Evolutionary conservation across 1,140 invertebrate genomes (phyloP), one percentile per base, ranked within the genome.

Genomic region (Halesus radiatus): DNA sequence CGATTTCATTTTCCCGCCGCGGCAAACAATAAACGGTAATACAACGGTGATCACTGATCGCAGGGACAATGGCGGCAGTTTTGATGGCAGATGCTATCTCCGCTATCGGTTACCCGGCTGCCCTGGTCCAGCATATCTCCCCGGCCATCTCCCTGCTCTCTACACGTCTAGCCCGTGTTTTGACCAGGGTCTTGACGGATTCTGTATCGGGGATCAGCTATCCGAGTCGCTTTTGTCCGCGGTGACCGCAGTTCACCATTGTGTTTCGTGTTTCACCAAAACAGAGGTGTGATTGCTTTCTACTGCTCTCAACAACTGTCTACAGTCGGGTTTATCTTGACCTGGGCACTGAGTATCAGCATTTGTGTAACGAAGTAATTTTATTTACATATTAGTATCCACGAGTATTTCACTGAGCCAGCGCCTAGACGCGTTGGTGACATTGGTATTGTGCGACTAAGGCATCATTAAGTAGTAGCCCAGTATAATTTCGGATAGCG

Each of bases 121-220:
- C 20, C 29, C 29, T 29, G 23, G 62, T 10, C 45, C 45, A 20
- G 0, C 37, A 13, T 50, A 72, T 72, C 32, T 72, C 37, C 26
- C 68, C 10, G 68, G 18, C 68, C 32, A 72, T 50, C 32, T 72
- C 68, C 37, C 8, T 13, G 37, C 37, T 45, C 37, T 6, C 18
- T 52, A 72, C 68, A 72, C 68, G 18, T 72, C 68, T 72, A 20
- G 18, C 45, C 45, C 68, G 32, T 72, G 32, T 52, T 72, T 8
- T 72, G 68, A 52, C 23, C 68, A 20, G 32, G 13, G 37, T 52
- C 45, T 72, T 72, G 32, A 50, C 18, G 68, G 45, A 56, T 53
- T 58, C 45, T 20, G 70, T 26, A 56, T 18, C 73, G 20, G 8
- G 37, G 37, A 45, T 45, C 37, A 45, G 37, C 37, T 45, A 45